Evolutionary conservation across 2,888 invertebrate species (phyloP), one percentile per base, ranked within the genome.

Genomic region (Drosophila maculinotata): DNA sequence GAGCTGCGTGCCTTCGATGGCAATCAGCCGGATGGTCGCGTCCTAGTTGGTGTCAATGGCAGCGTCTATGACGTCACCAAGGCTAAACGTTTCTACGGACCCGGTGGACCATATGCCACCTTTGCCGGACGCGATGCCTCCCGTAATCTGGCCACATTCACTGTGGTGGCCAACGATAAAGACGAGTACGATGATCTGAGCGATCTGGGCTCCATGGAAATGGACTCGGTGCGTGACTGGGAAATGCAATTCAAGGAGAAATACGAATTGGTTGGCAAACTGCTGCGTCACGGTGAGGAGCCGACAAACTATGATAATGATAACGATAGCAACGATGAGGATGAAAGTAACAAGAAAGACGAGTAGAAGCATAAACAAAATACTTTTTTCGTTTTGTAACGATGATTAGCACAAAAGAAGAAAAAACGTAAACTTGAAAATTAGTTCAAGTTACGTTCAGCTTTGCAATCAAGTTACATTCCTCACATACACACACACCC

Each of bases 41-140:
- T 99, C 66, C 93, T 98, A 73, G 94, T 99, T 38, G 98, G 97
- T 7, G 97, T 99, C 51, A 98, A 98, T 91, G 97, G 98, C 23
- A 97, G 95, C 92, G 96, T 99, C 49, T 99, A 97, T 92, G 99
- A 99, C 92, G 98, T 96, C 75, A 98, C 98, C 36, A 95, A 94
- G 90, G 98, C 97, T 63, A 96, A 95, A 89, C 93, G 95, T 71
- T 98, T 97, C 92, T 99, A 99, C 92, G 98, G 98, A 17, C 98
- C 98, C 92, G 98, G 98, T 89, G 98, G 97, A 57, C 97, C 97
- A 26, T 99, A 99, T 93, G 95, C 97, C 57, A 95, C 96, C 17
- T 98, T 99, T 92, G 99, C 97, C 73, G 99, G 99, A 5, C 94
- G 95, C 79, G 99, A 99, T 93, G 99, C 98, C 44, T 97, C 98